Evolutionary conservation across 1,140 invertebrate genomes (phyloP).

Genomic region (Lucilia sericata): DNA sequence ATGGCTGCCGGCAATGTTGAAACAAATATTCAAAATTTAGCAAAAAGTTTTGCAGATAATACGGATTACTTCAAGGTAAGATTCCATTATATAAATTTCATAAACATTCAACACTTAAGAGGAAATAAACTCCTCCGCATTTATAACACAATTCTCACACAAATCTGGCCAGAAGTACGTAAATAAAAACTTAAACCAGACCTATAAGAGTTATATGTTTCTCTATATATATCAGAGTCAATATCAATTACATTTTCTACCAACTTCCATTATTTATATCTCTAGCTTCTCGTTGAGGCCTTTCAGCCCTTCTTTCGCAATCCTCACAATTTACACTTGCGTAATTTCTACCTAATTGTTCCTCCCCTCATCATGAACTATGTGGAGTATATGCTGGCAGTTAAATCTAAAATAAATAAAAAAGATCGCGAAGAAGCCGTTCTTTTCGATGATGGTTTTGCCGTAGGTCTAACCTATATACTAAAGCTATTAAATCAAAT

Average conservation of each 20-base stretch:
- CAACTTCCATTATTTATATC: constrained; percentile 44
- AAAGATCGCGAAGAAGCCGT: constrained; percentile 80
- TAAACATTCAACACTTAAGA: background rate
- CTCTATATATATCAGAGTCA: background rate
- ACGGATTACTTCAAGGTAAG: constrained; percentile 93
- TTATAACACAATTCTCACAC: too few species aligned
- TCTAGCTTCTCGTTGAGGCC: constrained; percentile 87
- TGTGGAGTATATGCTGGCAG: constrained; percentile 91
- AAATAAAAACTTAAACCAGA: too few species aligned
- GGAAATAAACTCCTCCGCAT: background rate
- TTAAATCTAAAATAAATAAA: constrained; percentile 89
- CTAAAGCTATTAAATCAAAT: constrained; percentile 78
- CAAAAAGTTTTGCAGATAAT: constrained; percentile 90
- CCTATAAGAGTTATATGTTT: too few species aligned
- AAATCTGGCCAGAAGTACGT: too few species aligned
- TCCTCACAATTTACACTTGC: constrained; percentile 88
- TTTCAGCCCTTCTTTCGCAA: constrained; percentile 91
- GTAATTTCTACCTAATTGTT: constrained; percentile 94
- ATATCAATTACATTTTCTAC: background rate
- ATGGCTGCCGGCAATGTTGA: constrained; percentile 81
- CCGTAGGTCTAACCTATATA: constrained; percentile 88
- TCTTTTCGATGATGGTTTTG: constrained; percentile 98
- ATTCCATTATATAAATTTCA: background rate
- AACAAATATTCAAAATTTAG: constrained; percentile 81
- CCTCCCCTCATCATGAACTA: constrained; percentile 96